Conservation (phyloP, 53 echinoderm and acorn worm genomes). For the Henricia sp. region DNA sequence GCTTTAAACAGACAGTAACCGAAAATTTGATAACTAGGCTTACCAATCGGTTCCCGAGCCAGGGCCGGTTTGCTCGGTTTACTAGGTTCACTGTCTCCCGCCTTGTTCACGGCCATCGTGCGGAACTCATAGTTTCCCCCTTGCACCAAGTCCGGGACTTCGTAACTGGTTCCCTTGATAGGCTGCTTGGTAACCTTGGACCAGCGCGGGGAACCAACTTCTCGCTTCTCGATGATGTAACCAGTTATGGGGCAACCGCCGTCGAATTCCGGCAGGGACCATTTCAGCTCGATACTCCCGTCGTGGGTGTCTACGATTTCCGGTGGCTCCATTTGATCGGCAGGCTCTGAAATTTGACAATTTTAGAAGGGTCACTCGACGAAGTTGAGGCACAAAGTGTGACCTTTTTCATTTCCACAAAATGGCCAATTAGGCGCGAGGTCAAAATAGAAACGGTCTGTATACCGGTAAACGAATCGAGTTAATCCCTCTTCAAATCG, state of each 20-base stretch:
- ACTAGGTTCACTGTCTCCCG: slow-evolving; percentile 87
- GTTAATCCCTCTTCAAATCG: too few species aligned
- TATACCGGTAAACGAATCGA: too few species aligned
- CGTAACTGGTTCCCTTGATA: slow-evolving; percentile 72
- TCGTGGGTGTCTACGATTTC: slow-evolving; percentile 82
- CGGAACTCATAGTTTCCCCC: slow-evolving; percentile 86
- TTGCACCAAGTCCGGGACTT: slow-evolving; percentile 62
- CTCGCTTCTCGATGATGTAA: slow-evolving; percentile 85
- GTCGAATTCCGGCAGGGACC: slow-evolving; percentile 84
- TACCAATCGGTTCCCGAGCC: slow-evolving; percentile 92
- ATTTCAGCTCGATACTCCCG: slow-evolving; percentile 79
- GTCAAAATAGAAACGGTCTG: too few species aligned
- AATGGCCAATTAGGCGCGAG: too few species aligned
- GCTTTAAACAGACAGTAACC: not conserved
- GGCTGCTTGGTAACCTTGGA: slow-evolving; percentile 87
- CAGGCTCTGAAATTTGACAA: slow-evolving; percentile 62
- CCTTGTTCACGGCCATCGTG: slow-evolving; percentile 85
- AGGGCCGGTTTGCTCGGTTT: slow-evolving; percentile 75
- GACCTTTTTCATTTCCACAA: too few species aligned
- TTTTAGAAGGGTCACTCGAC: too few species aligned
- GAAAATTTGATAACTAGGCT: slow-evolving; percentile 2
- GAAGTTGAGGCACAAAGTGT: too few species aligned
- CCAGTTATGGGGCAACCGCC: slow-evolving; percentile 87
- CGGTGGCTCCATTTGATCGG: slow-evolving; percentile 81
- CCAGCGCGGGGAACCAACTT: slow-evolving; percentile 74